phyloP scores from a whole-genome alignment of 2,797 vertebrate species.

The Halcyon badia region DNA sequence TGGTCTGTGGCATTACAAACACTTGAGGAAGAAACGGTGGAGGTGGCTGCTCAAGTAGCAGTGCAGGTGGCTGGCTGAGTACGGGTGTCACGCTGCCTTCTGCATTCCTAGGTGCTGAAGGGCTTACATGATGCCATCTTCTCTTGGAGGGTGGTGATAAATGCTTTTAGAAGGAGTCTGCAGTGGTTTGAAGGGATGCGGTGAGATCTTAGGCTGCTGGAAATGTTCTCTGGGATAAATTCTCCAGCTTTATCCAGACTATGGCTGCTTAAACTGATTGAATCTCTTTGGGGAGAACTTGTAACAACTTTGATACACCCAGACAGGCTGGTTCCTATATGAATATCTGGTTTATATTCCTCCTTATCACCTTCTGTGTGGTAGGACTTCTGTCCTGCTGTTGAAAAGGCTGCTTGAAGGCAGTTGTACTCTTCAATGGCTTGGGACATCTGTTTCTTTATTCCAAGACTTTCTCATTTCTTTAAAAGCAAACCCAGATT shows the following conservation, averaged over 20 bases:
- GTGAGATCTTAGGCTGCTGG: background rate
- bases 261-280: background rate
- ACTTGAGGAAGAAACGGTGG: rapidly evolving
- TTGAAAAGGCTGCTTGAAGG: background rate
- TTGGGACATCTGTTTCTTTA: background rate
- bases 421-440: background rate
- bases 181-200: background rate
- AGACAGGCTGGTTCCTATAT: background rate
- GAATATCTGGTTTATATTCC: background rate
- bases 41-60: background rate
- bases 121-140: background rate
- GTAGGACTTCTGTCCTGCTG: background rate
- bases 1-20: background rate
- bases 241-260: background rate
- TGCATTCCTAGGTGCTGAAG: background rate
- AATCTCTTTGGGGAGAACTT: background rate
- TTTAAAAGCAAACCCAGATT: background rate
- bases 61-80: background rate
- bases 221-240: background rate
- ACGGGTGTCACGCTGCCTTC: rapidly evolving
- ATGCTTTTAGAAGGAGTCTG: background rate
- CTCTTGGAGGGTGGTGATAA: background rate
- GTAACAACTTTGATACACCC: background rate
- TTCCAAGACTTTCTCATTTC: background rate
- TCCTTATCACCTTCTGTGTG: background rate